Base-by-base conservation (phyloP, 1,140 invertebrate genomes). In the Portunus trituberculatus region DNA sequence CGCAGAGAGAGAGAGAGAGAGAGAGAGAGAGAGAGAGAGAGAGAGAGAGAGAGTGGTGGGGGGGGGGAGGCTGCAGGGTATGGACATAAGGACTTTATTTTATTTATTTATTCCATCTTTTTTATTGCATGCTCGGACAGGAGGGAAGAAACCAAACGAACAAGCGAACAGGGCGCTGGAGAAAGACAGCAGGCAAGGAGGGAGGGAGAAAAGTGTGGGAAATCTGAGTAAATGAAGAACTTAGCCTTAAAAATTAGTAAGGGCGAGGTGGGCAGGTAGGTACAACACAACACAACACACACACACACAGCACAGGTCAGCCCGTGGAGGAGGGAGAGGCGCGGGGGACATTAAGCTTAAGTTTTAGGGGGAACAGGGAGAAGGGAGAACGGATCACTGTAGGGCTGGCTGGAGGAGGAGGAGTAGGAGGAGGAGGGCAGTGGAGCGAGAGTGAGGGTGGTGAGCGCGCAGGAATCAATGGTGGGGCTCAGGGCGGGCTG, bases 381-480 rank as follows among this genome's bases (percentile, higher is more conserved):
- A 45, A 45, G 29, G 45, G 45, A 31, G 45, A 48, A 89, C 83
- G 83, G 83, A 59, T 59, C 10, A 25, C n/a, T 84, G 83, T 28
- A 84, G 83, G 31, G 83, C n/a, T 29, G 10, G 83, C 16, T 16
- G 86, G 83, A 84, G 83, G 83, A 84, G 83, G 83, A 84, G n/a
- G 83, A 84, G 31, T 0, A 88, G 86, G 31, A 31, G 86, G 86
- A 32, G 31, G n/a, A 45, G 20, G 20, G 52, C 16, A 4, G 25
- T 48, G 89, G 8, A 48, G 0, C 32, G 89, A 52, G 29, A 39
- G 46, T 2, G 48, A 29, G 89, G 31, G n/a, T 29, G 48, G 39
- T 94, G 59, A 29, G 76, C 93, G 93, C 93, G 93, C 93, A 94
- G 93, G 87, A 94, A 94, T 94, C 93, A 94, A 94, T 94, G 93